Percentiles rank a stretch among this genome's conserved stretches.
Conservation (phyloP, 2,888 invertebrate genomes). For the Gastrophysa polygoni region DNA sequence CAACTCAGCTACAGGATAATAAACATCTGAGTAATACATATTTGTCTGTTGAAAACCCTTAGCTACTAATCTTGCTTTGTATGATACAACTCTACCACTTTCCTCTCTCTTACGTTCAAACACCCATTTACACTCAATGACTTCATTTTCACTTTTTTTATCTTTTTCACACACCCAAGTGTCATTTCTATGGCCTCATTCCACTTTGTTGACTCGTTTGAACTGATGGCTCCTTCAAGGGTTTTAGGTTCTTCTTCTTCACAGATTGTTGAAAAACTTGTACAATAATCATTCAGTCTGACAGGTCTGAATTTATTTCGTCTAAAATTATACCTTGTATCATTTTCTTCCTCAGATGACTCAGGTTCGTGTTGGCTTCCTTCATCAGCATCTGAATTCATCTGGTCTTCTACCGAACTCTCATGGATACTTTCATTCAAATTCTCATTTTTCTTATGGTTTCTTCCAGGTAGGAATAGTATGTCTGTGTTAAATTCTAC, state of each 20-base stretch:
- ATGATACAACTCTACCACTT: neutral
- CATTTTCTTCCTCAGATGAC: neutral
- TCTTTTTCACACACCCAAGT: neutral
- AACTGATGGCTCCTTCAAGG: constrained; percentile 16
- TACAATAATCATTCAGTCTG: constrained; percentile 11
- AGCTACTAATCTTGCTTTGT: constrained; percentile 6
- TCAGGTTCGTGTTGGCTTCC: neutral
- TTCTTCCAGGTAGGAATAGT: constrained; percentile 16
- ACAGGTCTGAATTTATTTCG: neutral
- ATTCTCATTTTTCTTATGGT: neutral
- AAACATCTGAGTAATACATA: constrained; percentile 17
- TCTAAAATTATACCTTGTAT: constrained; percentile 14
- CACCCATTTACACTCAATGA: constrained; percentile 14
- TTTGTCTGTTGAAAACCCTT: constrained; percentile 12
- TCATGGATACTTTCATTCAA: constrained; percentile 1
- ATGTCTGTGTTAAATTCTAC: constrained; percentile 33
- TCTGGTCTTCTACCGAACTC: neutral
- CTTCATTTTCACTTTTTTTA: neutral
- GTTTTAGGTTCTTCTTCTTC: constrained; percentile 14
- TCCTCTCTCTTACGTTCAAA: constrained; percentile 4
- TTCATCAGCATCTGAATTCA: neutral
- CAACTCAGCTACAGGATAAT: constrained; percentile 22
- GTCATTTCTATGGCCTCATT: constrained; percentile 8
- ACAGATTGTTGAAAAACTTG: neutral
- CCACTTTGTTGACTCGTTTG: constrained; percentile 6